A percentile compares a stretch with the other conserved stretches of the same genome.
phyloP scores from a whole-genome alignment of 1,140 invertebrate genomes.

The Oncopodura yosiiana region DNA sequence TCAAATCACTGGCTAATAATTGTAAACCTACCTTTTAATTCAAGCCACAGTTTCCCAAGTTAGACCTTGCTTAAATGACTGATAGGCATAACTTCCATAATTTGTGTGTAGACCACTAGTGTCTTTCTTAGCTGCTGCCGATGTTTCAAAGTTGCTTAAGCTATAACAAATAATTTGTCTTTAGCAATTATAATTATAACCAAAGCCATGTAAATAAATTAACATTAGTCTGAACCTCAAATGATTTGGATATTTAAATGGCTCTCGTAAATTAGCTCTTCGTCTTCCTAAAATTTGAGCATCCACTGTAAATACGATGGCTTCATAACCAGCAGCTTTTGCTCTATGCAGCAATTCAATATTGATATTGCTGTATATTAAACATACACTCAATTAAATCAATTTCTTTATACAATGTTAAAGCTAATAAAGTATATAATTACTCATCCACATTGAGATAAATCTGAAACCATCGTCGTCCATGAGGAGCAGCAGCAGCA shows the following conservation, averaged over 20 bases:
- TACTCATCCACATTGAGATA: conserved; percentile 46
- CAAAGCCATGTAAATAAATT: neutral
- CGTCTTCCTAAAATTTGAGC: conserved; percentile 72
- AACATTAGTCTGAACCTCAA: conserved; percentile 48
- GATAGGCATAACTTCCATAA: conserved; percentile 41
- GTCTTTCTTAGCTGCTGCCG: conserved; percentile 37
- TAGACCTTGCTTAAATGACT: conserved; percentile 44
- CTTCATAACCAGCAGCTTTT: conserved; percentile 71
- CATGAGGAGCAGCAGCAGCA: conserved; percentile 38
- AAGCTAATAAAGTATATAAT: neutral
- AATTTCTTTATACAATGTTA: neutral
- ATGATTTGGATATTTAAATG: conserved; percentile 69
- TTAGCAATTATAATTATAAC: too few relatives aligned
- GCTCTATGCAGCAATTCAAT: conserved; percentile 63
- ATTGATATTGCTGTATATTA: neutral
- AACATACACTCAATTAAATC: neutral
- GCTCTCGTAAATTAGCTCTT: conserved; percentile 68
- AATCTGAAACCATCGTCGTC: conserved; percentile 43
- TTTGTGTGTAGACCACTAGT: conserved; percentile 39
- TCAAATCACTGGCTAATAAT: neutral
- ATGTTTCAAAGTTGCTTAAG: conserved; percentile 40
- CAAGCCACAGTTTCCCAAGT: conserved; percentile 41
- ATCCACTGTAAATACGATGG: conserved; percentile 81
- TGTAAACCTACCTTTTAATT: conserved; percentile 34
- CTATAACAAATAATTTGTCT: conserved; percentile 29